phyloP scores from a whole-genome alignment of 2,797 vertebrate genomes.

The Xiphophorus birchmanni region DNA sequence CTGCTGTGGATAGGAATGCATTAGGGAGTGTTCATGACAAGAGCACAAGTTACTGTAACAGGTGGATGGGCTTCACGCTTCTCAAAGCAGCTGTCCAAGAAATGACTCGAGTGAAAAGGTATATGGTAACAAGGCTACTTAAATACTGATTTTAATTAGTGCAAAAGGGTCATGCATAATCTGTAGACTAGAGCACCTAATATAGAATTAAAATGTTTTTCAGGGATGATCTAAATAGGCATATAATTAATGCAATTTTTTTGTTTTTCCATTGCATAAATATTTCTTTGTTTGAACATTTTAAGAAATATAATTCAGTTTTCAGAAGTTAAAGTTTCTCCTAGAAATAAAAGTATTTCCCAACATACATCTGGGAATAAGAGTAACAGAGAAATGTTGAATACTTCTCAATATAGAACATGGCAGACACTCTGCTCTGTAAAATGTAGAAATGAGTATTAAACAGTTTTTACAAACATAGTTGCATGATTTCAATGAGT shows the following conservation, averaged over 20 bases:
- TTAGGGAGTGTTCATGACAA: conserved; percentile 55
- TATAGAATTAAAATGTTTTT: not conserved
- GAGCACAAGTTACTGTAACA: conserved; percentile 32
- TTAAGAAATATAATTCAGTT: not conserved
- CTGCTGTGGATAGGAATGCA: conserved; percentile 34
- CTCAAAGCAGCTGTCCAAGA: no score
- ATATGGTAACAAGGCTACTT: no score
- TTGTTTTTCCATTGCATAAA: not conserved
- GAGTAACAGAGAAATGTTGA: not conserved
- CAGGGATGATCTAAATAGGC: not conserved
- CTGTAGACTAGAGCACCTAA: not conserved
- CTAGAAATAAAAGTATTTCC: not conserved
- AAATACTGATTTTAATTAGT: not conserved
- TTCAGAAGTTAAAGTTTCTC: not conserved
- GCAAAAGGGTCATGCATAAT: not conserved
- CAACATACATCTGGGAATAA: not conserved
- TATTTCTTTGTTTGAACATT: not conserved
- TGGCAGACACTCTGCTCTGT: not conserved
- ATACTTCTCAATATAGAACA: not conserved
- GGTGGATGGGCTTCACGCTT: conserved; percentile 24
- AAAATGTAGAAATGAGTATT: not conserved
- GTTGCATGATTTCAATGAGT: not conserved
- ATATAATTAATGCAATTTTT: not conserved
- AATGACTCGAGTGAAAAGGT: no score
- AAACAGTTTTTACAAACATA: not conserved